Evolutionary conservation across 2,797 vertebrate species (phyloP).

Genomic region (Fringilla coelebs): DNA sequence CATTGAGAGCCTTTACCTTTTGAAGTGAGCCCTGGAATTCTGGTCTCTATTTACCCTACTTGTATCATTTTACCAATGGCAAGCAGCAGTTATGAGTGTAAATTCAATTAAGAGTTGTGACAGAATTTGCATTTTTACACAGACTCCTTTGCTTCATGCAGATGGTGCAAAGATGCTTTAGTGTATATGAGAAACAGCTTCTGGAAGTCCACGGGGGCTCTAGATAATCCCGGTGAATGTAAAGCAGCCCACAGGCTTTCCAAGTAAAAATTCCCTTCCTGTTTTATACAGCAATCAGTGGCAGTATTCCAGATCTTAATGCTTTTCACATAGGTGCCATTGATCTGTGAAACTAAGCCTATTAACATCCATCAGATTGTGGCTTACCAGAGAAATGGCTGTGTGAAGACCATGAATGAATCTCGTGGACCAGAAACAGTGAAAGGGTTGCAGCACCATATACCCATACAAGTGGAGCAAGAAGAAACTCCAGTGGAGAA

Average conservation of each 20-base stretch:
- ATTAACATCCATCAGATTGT: conserved; percentile 92
- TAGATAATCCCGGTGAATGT: conserved; percentile 1
- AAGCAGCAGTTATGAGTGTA: background rate
- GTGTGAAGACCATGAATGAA: conserved; percentile 82
- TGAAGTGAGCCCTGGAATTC: background rate
- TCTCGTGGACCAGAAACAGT: conserved; percentile 72
- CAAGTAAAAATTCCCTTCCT: background rate
- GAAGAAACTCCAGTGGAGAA: conserved; percentile 80
- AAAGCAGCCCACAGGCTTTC: background rate
- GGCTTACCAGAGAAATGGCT: conserved; percentile 91
- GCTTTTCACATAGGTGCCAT: conserved; percentile 72
- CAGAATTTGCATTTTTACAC: background rate
- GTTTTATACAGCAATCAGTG: background rate
- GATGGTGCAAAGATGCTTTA: background rate
- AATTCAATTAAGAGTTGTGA: background rate
- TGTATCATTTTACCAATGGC: background rate
- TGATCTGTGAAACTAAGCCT: conserved; percentile 91
- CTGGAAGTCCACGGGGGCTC: background rate
- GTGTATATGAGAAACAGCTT: background rate
- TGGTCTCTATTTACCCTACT: background rate
- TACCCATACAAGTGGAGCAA: conserved; percentile 87
- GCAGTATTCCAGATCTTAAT: conserved; percentile 46
- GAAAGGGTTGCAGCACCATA: conserved; percentile 86
- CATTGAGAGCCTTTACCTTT: background rate
- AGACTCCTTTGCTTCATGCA: background rate